Base-by-base conservation (phyloP, 2,113 vertebrate species). In the Sus scrofa region DNA sequence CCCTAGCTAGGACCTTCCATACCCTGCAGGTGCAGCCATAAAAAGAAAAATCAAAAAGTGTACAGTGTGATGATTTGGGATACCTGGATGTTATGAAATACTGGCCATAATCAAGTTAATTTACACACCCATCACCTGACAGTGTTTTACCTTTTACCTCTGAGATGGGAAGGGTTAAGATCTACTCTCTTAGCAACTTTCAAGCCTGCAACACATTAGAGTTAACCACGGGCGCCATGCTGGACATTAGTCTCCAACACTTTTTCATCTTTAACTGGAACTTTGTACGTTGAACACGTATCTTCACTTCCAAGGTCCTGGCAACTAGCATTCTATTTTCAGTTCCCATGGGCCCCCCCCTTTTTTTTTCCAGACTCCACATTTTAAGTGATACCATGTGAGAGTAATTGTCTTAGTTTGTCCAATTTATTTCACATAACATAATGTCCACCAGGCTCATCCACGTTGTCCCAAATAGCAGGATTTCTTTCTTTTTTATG, bases 171-270 rank as follows among this genome's bases (percentile, higher is more conserved):
- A 9, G 0, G 32, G 24, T 13, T 2, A 10, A 67, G 15, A 71
- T 24, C 9, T 5, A 1, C 77, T 27, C 30, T 50, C 54, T 26
- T 1, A 2, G 44, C 26, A 19, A 3, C 82, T 27, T 54, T 4
- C 39, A 54, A 14, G n/a, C 37, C 1, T 4, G 2, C 9, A 14
- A 16, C 3, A 10, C 19, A 0, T 68, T 6, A 10, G 1, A 0
- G 12, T 54, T 7, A 39, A 20, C 56, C 0, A 3, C 0, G 1
- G 13, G 9, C 85, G 8, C 9, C 4, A 2, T 0, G 19, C 84
- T 24, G 54, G 5, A 0, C 32, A 5, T 62, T 1, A 37, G 37
- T 2, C 32, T 10, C 52, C 37, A 37, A 39, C 50, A 34, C 12
- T 32, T 24, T 7, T 4, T 22, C 52, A 3, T 18, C 26, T 7